Conservation (phyloP, 2,888 invertebrate genomes). For the Hirtodrosophila trivittata region DNA sequence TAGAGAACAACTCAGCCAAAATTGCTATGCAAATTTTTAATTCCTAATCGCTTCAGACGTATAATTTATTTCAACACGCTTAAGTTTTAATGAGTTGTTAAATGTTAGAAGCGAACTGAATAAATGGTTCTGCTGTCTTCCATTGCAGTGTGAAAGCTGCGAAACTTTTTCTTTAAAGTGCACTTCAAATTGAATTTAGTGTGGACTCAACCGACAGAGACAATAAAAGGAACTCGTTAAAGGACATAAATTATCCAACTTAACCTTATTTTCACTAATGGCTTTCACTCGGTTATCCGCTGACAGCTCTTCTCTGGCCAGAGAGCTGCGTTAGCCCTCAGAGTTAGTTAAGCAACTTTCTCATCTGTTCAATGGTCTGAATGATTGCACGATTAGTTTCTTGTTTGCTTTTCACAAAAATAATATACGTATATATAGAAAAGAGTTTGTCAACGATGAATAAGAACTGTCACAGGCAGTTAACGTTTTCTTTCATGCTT, state of each 20-base stretch:
- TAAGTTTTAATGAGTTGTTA: too few relatives aligned
- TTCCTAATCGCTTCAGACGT: too few relatives aligned
- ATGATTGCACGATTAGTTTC: too few relatives aligned
- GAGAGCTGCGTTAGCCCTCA: neutral
- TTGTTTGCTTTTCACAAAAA: too few relatives aligned
- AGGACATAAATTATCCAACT: neutral
- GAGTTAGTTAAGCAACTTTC: conserved; percentile 16
- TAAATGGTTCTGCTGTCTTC: too few relatives aligned
- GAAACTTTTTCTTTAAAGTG: neutral
- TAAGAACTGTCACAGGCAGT: conserved; percentile 1
- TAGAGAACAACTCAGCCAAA: too few relatives aligned
- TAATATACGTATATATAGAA: too few relatives aligned
- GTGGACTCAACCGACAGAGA: neutral
- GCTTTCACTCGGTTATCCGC: neutral
- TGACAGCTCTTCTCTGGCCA: neutral
- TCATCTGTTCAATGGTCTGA: conserved; percentile 7
- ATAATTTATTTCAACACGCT: too few relatives aligned
- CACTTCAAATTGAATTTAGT: neutral
- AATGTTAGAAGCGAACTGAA: too few relatives aligned
- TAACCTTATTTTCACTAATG: neutral
- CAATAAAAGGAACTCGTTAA: neutral
- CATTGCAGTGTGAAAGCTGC: neutral
- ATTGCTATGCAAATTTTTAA: too few relatives aligned
- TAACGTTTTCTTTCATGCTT: conserved; percentile 9
- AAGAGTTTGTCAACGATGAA: neutral